phyloP scores from a whole-genome alignment of 1,140 invertebrate species.

The Hormaphis cornu region DNA sequence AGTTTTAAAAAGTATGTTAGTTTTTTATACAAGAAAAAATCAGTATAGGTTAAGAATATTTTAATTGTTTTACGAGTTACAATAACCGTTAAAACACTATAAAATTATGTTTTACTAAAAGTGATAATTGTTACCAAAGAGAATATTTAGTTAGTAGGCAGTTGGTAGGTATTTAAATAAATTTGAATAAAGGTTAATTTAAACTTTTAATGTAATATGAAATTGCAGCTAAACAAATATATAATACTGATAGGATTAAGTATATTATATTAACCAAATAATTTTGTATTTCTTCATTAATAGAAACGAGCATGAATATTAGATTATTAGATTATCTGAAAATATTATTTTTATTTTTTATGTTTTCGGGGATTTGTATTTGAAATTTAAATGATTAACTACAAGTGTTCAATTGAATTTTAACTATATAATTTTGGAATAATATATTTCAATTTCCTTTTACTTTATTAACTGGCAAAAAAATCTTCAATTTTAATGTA shows the following conservation, averaged over 20 bases:
- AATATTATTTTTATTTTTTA: neutral
- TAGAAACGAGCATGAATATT: too few relatives aligned
- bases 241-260: neutral
- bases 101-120: slow-evolving; percentile 6
- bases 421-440: neutral
- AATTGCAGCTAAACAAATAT: too few relatives aligned
- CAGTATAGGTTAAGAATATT: neutral
- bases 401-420: neutral
- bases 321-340: neutral
- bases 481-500: too few relatives aligned
- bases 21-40: neutral
- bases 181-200: neutral
- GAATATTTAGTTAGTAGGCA: neutral
- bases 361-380: neutral
- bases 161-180: neutral
- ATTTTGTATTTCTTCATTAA: too few relatives aligned
- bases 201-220: neutral
- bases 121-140: slow-evolving; percentile 31
- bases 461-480: too few relatives aligned
- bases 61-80: neutral
- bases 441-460: too few relatives aligned
- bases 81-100: neutral
- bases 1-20: neutral
- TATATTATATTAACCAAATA: neutral
- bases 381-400: neutral